These are phyloP conservation scores for Rhysida immarginata DNA, from an alignment of 1,140 invertebrate genomes.

Conservation along the genomic window DNA sequence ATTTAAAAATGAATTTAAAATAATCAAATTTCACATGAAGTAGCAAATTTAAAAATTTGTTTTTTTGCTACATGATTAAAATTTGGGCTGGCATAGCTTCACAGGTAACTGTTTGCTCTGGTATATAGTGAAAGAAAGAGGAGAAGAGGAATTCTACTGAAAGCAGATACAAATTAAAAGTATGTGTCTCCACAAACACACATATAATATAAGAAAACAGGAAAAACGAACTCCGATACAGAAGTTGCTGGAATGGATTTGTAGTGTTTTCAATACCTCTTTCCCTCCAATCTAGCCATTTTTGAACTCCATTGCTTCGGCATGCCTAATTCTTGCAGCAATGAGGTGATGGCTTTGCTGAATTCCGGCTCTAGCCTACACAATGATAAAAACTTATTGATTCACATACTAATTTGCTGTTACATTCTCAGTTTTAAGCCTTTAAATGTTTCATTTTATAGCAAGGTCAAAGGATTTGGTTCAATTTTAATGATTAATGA, in stretches of 20 bases:
- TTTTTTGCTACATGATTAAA: too few relatives aligned
- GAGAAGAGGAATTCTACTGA: neutral
- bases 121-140: too few relatives aligned
- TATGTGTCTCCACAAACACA: neutral
- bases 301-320: neutral
- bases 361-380: neutral
- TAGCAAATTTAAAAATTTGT: too few relatives aligned
- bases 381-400: neutral
- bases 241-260: neutral
- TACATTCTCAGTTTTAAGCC: too few relatives aligned
- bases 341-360: neutral
- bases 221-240: neutral
- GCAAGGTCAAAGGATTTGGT: too few relatives aligned
- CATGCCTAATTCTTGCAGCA: conserved; percentile 1
- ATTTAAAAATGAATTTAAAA: too few relatives aligned
- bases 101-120: too few relatives aligned
- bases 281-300: neutral
- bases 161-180: neutral
- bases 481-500: too few relatives aligned
- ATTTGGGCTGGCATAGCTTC: too few relatives aligned
- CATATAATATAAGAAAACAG: neutral
- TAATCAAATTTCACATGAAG: too few relatives aligned
- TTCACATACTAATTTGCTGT: too few relatives aligned
- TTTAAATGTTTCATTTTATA: too few relatives aligned
- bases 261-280: conserved; percentile 1